Base-by-base conservation (phyloP, 1,140 invertebrate genomes). In the Propsilocerus akamusi region DNA sequence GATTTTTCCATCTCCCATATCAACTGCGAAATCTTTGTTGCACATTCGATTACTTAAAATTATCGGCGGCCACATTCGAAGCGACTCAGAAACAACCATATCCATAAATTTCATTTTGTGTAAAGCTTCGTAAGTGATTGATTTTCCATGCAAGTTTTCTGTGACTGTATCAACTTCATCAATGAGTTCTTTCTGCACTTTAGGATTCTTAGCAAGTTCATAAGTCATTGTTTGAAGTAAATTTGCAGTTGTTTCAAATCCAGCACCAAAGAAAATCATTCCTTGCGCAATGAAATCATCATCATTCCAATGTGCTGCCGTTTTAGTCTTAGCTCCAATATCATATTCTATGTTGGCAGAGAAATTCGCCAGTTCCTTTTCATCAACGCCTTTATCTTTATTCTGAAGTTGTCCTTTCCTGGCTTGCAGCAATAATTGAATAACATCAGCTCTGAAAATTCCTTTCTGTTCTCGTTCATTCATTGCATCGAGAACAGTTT, bases 41-140 rank as follows among this genome's bases (percentile, higher is more conserved):
- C 69, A 71, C 0, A 61, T 10, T 14, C 74, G 59, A 50, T 74
- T 70, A 4, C 63, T 54, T 1, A 58, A 50, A 0, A 64, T n/a
- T 0, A 56, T 65, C 3, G 75, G 66, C 5, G 74, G 69, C 68
- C 72, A 75, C 25, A 70, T 59, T 46, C 77, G 59, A 4, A 80
- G 57, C 0, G 67, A 63, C 56, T 79, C 74, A 52, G 61, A 65
- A 49, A 71, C 55, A 34, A 71, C 67, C 67, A 71, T 71, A 55
- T 73, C 66, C 53, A 75, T 52, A 53, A 73, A 75, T 32, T 66
- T 62, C 62, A 75, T 61, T 26, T 62, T 58, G 34, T 62, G 56
- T 4, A 74, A 52, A 7, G 57, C 58, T 41, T 73, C 67, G 52
- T 71, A 70, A 4, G 56, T 57, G 8, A 62, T 24, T 41, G 32